Conservation (phyloP, 1,140 invertebrate genomes). For the Euborellia annulipes region DNA sequence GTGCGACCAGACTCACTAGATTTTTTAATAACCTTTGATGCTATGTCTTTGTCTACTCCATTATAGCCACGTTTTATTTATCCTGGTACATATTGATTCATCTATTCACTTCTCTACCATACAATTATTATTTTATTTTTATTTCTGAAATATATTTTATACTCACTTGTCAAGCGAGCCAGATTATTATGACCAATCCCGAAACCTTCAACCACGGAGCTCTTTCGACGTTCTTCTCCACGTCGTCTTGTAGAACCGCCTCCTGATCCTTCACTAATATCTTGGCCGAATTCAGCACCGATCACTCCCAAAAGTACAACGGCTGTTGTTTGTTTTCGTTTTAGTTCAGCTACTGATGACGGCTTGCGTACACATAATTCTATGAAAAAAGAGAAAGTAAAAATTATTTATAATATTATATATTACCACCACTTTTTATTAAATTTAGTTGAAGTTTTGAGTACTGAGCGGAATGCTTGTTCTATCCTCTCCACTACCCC, state of each 20-base stretch:
- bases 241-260: slow-evolving; percentile 16
- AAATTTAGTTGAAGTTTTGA: too few species aligned
- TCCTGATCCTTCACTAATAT: slow-evolving; percentile 35
- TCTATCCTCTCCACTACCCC: too few species aligned
- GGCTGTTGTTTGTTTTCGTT: slow-evolving; percentile 90
- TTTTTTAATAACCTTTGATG: too few species aligned
- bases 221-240: slow-evolving; percentile 50
- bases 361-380: slow-evolving; percentile 50
- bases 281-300: slow-evolving; percentile 94
- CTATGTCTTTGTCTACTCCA: too few species aligned
- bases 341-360: slow-evolving; percentile 69
- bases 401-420: slow-evolving; percentile 2
- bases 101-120: too few species aligned
- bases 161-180: slow-evolving; percentile 69
- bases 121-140: too few species aligned
- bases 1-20: too few species aligned
- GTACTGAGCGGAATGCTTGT: too few species aligned
- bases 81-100: too few species aligned
- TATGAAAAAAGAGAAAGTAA: slow-evolving; percentile 15
- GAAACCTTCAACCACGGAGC: slow-evolving; percentile 75
- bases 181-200: slow-evolving; percentile 83
- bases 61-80: too few species aligned
- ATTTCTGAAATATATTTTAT: background rate
- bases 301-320: slow-evolving; percentile 94
- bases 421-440: background rate